Base-by-base conservation (phyloP, 2,797 vertebrate genomes). In the Rhinogobio ventralis region DNA sequence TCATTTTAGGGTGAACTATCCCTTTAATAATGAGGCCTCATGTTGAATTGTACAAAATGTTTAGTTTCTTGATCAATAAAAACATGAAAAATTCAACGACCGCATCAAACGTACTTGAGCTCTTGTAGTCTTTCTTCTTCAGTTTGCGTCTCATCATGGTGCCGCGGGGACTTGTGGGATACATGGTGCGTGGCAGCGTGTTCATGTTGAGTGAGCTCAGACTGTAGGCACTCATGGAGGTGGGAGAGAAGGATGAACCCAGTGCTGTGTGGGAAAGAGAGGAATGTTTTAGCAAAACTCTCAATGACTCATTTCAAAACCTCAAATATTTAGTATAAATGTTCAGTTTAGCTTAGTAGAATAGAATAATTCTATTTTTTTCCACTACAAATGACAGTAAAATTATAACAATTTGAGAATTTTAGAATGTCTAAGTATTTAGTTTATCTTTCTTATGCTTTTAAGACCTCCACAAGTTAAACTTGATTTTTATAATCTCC, bases 61-160 rank as follows among this genome's bases (percentile, higher is more conserved):
- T 75, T 75, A 8, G 30, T 36, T 39, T n/a, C 73, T 20, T 74
- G 46, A 74, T 73, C 5, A 20, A 73, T 30, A 51, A 51, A 51
- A 49, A 73, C 11, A 1, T 14, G 2, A 25, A 66, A 62, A 2
- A 79, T 19, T 49, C 46, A 33, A 62, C 2, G 15, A 83, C 33
- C 46, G 69, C 9, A 39, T 46, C 33, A 79, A 85, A 97, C 97
- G 94, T 96, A 99, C 98, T 67, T 90, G 97, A 99, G 90, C 98
- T 99, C 94, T 98, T 99, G 94, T 98, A 98, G 93, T 99, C 98
- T 93, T 99, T 99, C 95, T 99, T 99, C 94, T 98, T 98, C 91
- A 95, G 94, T 92, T 97, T 97, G 93, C 97, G 96, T 94, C 97
- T 96, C 96, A 98, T 97, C 94, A 99, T 94, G 73, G 97, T 99